Evolutionary conservation across 2,113 vertebrate species (phyloP).

Genomic region (Brienomyrus longianalis): DNA sequence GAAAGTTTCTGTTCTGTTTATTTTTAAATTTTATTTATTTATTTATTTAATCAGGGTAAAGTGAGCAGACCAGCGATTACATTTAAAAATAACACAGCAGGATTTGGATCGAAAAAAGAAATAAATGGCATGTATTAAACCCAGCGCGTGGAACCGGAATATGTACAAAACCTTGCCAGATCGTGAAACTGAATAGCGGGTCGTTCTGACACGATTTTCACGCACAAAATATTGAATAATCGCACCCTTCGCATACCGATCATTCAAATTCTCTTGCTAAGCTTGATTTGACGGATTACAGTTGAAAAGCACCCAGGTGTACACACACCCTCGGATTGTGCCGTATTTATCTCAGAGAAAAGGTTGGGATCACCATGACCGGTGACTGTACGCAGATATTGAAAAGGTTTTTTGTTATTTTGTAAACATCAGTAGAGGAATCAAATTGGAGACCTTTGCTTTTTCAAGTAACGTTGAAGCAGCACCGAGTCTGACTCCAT

Average conservation of each 20-base stretch:
- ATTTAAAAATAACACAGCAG: not conserved
- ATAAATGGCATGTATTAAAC: not conserved
- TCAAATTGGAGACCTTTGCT: not conserved
- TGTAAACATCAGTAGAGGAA: not conserved
- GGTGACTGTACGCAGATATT: not conserved
- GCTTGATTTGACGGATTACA: not conserved
- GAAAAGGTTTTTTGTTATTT: not conserved
- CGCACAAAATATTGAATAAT: not conserved
- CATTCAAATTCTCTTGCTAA: not conserved
- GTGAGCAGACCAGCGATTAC: not conserved
- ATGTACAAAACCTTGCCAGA: not conserved
- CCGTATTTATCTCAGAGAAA: not conserved
- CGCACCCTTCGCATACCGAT: not conserved
- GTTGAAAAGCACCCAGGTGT: not conserved
- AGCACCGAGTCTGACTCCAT: not conserved
- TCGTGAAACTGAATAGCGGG: not conserved
- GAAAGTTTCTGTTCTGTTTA: not conserved
- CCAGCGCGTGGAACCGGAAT: not conserved
- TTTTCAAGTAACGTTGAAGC: not conserved
- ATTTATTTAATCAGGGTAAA: not conserved
- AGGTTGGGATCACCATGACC: not conserved
- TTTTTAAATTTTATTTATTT: not conserved
- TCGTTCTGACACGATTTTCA: not conserved
- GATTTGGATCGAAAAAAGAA: not conserved
- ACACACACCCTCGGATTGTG: not conserved